Evolutionary conservation across 2,888 invertebrate species (phyloP).

Genomic region (Lymantria dispar): DNA sequence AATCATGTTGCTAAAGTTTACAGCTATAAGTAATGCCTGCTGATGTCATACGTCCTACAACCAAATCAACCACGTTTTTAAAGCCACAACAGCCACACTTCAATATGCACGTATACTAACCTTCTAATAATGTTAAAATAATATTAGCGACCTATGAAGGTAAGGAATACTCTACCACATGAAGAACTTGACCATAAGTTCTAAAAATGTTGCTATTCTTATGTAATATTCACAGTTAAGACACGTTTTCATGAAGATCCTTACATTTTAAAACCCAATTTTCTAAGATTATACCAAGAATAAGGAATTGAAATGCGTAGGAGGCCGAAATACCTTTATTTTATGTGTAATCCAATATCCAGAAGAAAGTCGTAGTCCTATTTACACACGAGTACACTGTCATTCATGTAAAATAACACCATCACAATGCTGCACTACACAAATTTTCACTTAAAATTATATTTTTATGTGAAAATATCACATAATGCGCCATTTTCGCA

Average conservation of each 20-base stretch:
- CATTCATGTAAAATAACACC: conserved; percentile 73
- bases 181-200: conserved; percentile 26
- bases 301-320: conserved; percentile 54
- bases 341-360: conserved; percentile 81
- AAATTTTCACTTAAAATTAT: conserved; percentile 75
- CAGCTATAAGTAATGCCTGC: conserved; percentile 59
- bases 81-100: conserved; percentile 11
- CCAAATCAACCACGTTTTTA: conserved; percentile 37
- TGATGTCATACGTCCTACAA: conserved; percentile 70
- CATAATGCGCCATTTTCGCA: conserved; percentile 81
- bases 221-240: conserved; percentile 62
- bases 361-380: conserved; percentile 74
- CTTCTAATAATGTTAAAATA: conserved; percentile 51
- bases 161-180: conserved; percentile 28
- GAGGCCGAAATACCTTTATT: conserved; percentile 77
- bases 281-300: conserved; percentile 29
- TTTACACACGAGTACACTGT: conserved; percentile 76
- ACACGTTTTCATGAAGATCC: conserved; percentile 13
- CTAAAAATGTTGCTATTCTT: conserved; percentile 51
- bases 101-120: conserved; percentile 38
- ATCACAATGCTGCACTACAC: conserved; percentile 79
- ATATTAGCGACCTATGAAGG: conserved; percentile 38
- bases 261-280: conserved; percentile 16
- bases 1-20: conserved; percentile 67
- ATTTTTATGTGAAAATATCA: conserved; percentile 77